phyloP scores from a whole-genome alignment of 2,888 invertebrate species.

The Drosophila mercatorum region DNA sequence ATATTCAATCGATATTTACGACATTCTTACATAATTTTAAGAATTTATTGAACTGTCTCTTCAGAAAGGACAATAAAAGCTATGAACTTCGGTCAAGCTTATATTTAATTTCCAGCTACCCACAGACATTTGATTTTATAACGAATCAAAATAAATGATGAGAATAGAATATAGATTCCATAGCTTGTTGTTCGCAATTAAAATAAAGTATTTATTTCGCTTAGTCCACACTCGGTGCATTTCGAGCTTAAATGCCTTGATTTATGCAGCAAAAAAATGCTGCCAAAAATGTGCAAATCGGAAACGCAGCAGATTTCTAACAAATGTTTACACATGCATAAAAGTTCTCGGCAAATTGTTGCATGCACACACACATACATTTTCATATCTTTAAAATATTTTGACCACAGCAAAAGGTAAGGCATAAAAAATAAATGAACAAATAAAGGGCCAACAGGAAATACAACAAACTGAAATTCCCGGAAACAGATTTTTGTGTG shows the following conservation, averaged over 20 bases:
- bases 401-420: constrained; percentile 30
- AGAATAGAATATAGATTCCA: not conserved
- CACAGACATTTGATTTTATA: not conserved
- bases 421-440: constrained; percentile 30
- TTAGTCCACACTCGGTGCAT: not conserved
- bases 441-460: constrained; percentile 36
- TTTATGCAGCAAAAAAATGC: constrained; percentile 40
- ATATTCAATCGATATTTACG: too few relatives aligned
- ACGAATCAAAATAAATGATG: not conserved
- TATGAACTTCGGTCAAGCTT: not conserved
- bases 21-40: too few relatives aligned
- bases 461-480: constrained; percentile 35
- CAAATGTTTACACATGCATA: constrained; percentile 51
- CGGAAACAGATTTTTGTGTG: constrained; percentile 38
- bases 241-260: constrained; percentile 18
- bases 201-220: constrained; percentile 14
- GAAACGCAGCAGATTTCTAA: constrained; percentile 28
- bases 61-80: not conserved
- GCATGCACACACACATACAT: not conserved
- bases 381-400: constrained; percentile 25
- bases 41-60: not conserved
- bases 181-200: not conserved
- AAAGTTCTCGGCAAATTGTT: constrained; percentile 36
- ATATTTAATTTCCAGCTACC: not conserved
- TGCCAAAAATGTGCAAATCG: constrained; percentile 21